phyloP scores from a whole-genome alignment of 1,140 invertebrate species.

The Sitobion miscanthi region DNA sequence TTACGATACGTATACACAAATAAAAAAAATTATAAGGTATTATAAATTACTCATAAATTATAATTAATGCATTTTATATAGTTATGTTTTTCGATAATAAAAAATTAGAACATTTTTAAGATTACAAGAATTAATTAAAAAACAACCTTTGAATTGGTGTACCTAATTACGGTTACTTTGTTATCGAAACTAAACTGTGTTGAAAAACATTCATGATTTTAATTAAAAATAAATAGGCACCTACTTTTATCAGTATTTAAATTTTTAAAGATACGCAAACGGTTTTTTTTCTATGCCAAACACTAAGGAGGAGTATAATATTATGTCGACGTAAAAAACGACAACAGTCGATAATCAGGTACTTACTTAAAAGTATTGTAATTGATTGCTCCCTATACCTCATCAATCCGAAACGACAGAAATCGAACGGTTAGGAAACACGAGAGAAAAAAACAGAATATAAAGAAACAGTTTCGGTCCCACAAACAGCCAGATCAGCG shows the following conservation, averaged over 20 bases:
- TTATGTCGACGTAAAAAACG: background rate
- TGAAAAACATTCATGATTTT: background rate
- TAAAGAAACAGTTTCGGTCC: background rate
- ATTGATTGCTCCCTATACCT: background rate
- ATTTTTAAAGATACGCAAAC: background rate
- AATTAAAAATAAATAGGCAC: background rate
- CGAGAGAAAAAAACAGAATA: background rate
- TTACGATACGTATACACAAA: conserved; percentile 11
- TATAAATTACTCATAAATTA: too few species aligned
- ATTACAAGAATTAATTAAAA: background rate
- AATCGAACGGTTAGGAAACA: background rate
- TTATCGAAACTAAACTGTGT: background rate
- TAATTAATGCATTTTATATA: too few species aligned
- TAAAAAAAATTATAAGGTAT: background rate
- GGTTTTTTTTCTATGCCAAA: background rate
- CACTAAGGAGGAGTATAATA: background rate
- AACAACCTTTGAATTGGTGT: background rate
- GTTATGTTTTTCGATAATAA: too few species aligned
- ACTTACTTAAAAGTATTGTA: background rate
- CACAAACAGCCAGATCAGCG: too few species aligned
- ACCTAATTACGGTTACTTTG: background rate
- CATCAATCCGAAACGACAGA: background rate
- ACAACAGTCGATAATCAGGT: background rate
- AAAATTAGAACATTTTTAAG: background rate
- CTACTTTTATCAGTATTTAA: background rate